Evolutionary conservation across 2,888 invertebrate genomes (phyloP), one percentile per base, ranked within the genome.

Genomic region (Acrobasis suavella): DNA sequence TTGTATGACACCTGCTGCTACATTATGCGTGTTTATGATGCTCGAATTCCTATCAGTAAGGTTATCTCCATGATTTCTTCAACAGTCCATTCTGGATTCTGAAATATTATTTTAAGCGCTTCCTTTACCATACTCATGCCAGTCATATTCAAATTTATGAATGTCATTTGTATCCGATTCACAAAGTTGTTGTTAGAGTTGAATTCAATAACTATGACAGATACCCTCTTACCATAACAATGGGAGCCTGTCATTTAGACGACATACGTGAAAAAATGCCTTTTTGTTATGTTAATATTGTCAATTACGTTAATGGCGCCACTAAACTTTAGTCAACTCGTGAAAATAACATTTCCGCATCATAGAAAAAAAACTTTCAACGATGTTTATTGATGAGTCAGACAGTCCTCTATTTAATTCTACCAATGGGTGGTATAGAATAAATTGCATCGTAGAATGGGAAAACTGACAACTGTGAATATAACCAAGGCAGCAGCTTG

Each of bases 171-270:
- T 81, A 72, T 65, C 70, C 72, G 65, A 74, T 73, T 72, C 75
- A 72, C 67, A 73, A 73, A 75, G 71, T 70, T 70, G 72, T 78
- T 77, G 68, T 76, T 67, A 71, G 69, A 71, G 63, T 72, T 74
- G 69, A 69, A 74, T 73, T 78, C 79, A 80, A 79, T 81, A 76
- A 73, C 74, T 76, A 75, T 84, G 82, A 85, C 81, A 77, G 84
- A 85, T 83, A 71, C 72, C 77, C 77, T 76, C 75, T 87, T 87
- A 80, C 66, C 86, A 86, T 89, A 67, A 89, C 85, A 89, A 89
- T 83, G 71, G 71, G 65, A 70, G 77, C 74, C 77, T 72, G 77
- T 75, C 78, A 75, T 80, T 79, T 77, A 80, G 71, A 78, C 75
- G 78, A 77, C 79, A 80, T 71, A 74, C 74, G 70, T 73, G 77